Percentiles rank a stretch among this genome's conserved stretches.
These are phyloP conservation scores for Dynastes hyllus DNA, from an alignment of 2,888 invertebrate species.

Conservation along the genomic window DNA sequence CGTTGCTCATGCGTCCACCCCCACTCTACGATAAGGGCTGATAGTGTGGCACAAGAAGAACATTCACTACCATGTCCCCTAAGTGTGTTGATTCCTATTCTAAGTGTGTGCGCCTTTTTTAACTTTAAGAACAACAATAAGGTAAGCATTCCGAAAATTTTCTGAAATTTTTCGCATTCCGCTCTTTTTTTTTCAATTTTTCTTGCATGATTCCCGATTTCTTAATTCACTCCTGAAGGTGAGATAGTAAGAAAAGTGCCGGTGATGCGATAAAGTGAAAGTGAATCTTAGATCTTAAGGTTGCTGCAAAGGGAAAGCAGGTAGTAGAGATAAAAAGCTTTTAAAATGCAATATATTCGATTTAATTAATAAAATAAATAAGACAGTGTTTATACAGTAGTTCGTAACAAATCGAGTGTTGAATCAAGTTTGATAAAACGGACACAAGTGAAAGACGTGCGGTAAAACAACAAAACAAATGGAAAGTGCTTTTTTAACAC, in stretches of 20 bases:
- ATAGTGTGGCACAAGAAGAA: constrained; percentile 72
- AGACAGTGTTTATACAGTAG: not conserved
- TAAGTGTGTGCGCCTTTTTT: constrained; percentile 71
- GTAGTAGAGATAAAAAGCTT: too few species aligned
- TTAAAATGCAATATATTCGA: constrained; percentile 4
- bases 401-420: constrained; percentile 1
- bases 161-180: constrained; percentile 51
- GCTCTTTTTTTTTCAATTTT: constrained; percentile 55
- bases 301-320: too few species aligned
- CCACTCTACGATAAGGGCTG: constrained; percentile 71
- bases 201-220: constrained; percentile 47
- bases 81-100: constrained; percentile 72
- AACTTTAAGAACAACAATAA: constrained; percentile 68
- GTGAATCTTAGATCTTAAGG: constrained; percentile 7
- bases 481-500: not conserved
- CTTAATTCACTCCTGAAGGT: constrained; percentile 11
- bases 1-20: constrained; percentile 72
- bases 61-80: constrained; percentile 72
- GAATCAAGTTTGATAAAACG: not conserved
- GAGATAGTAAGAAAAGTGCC: constrained; percentile 21
- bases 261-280: constrained; percentile 44
- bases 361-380: constrained; percentile 20
- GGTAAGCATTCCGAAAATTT: constrained; percentile 63
- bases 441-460: constrained; percentile 3
- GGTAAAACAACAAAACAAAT: constrained; percentile 5